Conservation (phyloP, 2,888 invertebrate species). For the Habrosyne pyritoides region DNA sequence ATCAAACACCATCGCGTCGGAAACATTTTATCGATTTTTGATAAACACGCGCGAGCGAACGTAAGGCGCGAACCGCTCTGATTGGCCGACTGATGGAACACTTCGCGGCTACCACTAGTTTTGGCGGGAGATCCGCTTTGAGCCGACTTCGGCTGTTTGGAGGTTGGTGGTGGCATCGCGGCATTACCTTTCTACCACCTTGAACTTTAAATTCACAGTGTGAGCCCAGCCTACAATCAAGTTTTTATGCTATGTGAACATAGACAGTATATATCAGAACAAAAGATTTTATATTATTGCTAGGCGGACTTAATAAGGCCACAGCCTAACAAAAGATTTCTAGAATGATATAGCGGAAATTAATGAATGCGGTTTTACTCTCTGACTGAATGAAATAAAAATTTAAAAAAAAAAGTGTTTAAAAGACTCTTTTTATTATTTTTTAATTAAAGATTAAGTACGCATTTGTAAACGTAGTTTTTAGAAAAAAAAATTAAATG, state of each 20-base stretch:
- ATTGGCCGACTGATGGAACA: constrained; percentile 62
- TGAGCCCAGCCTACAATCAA: not conserved
- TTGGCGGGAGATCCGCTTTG: constrained; percentile 68
- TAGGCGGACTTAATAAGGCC: no score
- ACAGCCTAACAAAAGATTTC: no score
- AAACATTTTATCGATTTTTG: constrained; percentile 62
- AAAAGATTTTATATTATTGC: not conserved
- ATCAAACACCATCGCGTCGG: constrained; percentile 41
- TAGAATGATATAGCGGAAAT: no score
- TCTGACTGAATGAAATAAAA: no score
- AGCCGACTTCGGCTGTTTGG: constrained; percentile 38
- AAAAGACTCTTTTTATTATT: no score
- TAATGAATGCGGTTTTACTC: no score
- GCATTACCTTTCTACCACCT: constrained; percentile 43
- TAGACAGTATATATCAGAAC: not conserved
- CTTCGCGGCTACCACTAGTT: constrained; percentile 39
- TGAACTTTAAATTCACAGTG: constrained; percentile 26
- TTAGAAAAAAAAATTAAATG: no score
- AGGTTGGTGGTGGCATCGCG: no score
- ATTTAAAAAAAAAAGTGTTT: no score
- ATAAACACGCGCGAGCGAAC: constrained; percentile 72
- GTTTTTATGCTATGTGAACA: not conserved
- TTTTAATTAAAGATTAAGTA: no score
- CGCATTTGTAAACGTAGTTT: no score
- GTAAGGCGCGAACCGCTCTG: constrained; percentile 70